These are phyloP conservation scores for Horisme vitalbata DNA, from an alignment of 2,888 invertebrate genomes.

Conservation along the genomic window DNA sequence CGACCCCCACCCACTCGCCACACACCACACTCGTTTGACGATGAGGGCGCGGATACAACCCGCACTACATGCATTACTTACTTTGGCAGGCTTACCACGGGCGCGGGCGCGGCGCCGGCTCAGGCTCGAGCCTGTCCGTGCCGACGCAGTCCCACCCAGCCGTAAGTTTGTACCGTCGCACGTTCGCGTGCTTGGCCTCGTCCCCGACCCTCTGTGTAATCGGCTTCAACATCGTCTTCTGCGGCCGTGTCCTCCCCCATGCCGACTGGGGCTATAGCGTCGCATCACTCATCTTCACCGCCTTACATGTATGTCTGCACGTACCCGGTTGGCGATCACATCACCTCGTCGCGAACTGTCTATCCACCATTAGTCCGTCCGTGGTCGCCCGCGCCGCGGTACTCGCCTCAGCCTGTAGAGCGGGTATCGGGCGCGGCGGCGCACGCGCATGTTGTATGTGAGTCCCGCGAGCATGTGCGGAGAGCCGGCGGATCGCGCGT, in stretches of 20 bases:
- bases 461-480: slow-evolving; percentile 34
- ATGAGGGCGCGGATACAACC: slow-evolving; percentile 49
- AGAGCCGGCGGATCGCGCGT: slow-evolving; percentile 34
- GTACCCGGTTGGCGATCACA: slow-evolving; percentile 56
- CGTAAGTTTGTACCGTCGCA: slow-evolving; percentile 81
- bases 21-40: slow-evolving; percentile 20
- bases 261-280: slow-evolving; percentile 67
- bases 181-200: slow-evolving; percentile 61
- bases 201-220: slow-evolving; percentile 60
- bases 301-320: slow-evolving; percentile 65
- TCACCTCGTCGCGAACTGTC: slow-evolving; percentile 51
- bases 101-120: slow-evolving; percentile 86
- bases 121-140: slow-evolving; percentile 93
- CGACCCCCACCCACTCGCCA: not conserved
- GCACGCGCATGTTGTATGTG: slow-evolving; percentile 56
- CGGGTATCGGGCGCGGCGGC: slow-evolving; percentile 45
- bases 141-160: slow-evolving; percentile 88
- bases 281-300: slow-evolving; percentile 60
- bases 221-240: slow-evolving; percentile 65
- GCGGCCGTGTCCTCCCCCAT: slow-evolving; percentile 65
- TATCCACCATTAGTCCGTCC: slow-evolving; percentile 55
- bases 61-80: slow-evolving; percentile 49
- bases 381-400: slow-evolving; percentile 49
- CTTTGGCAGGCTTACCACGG: slow-evolving; percentile 83
- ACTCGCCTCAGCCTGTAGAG: slow-evolving; percentile 52